Evolutionary conservation across 1,140 invertebrate species (phyloP), one percentile per base, ranked within the genome.

Genomic region (Drosophila aff.): DNA sequence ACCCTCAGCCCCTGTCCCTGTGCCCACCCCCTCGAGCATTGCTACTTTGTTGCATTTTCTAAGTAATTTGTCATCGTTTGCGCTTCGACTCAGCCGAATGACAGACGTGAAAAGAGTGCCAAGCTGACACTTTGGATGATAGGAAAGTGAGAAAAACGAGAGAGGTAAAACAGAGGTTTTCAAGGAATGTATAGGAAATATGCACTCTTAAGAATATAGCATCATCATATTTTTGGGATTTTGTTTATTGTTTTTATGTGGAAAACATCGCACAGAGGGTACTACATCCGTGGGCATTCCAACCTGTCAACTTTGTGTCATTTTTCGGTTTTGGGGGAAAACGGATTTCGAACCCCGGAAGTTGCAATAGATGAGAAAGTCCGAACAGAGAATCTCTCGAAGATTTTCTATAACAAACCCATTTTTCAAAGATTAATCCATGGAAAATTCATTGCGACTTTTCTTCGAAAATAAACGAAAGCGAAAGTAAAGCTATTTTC

Each of bases 21-120:
- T 46, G 71, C 60, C 43, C 64, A 40, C 40, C 61, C 55, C n/a
- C 68, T n/a, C 7, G 18, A 33, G 43, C 46, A 43, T 49, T 71
- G 83, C 84, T 83, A 89, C 84, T 73, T 89, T 89, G 85, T 89
- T 89, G 84, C 80, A 80, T 78, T 83, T 87, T 87, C 83, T 82
- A 73, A 83, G 84, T 89, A 89, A 89, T 89, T 89, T 87, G 84
- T 89, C 84, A 89, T 81, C 84, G 57, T 79, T 77, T 67, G 69
- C 52, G 75, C 63, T 58, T 61, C 64, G 67, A 63, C 76, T 63
- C 63, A 79, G 57, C 53, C 36, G 58, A 76, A 62, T 79, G 83
- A 80, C 79, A 87, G 67, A 68, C 59, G 47, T 47, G 68, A 53
- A 55, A 67, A 31, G 49, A 52, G 36, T 47, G 60, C 18, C 75